A percentile compares a stretch with the other conserved stretches of the same genome.
phyloP scores from a whole-genome alignment of 2,113 vertebrate species.

The Pycnonotus jocosus region DNA sequence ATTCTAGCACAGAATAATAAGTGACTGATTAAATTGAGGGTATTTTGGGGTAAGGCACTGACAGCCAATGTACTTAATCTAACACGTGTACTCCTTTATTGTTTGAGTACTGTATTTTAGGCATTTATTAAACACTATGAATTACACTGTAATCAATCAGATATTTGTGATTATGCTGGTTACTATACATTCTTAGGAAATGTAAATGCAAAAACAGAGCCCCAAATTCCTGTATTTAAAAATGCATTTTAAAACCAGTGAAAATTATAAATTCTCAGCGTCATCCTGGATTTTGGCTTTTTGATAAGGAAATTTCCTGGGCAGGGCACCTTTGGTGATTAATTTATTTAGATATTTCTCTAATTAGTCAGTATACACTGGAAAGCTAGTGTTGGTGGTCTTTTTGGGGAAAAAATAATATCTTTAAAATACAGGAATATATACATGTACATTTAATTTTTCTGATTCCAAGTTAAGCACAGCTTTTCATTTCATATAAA shows the following conservation, averaged over 20 bases:
- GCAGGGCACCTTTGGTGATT: background rate
- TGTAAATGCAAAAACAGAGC: background rate
- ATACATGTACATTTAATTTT: background rate
- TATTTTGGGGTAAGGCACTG: background rate
- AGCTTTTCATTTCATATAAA: background rate
- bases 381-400: background rate
- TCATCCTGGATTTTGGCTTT: background rate
- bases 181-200: background rate
- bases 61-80: background rate
- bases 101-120: background rate
- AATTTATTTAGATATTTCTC: background rate
- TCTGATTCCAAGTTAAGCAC: background rate
- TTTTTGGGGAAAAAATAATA: background rate
- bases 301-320: background rate
- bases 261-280: background rate
- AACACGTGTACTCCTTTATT: background rate
- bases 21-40: background rate
- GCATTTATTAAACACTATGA: background rate
- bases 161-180: background rate
- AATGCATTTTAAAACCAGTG: background rate
- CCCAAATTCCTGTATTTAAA: background rate
- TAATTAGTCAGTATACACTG: background rate
- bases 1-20: background rate
- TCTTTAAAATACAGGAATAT: background rate
- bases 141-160: background rate